phyloP scores from a whole-genome alignment of 1,140 invertebrate species.

The Pentalonia nigronervosa region DNA sequence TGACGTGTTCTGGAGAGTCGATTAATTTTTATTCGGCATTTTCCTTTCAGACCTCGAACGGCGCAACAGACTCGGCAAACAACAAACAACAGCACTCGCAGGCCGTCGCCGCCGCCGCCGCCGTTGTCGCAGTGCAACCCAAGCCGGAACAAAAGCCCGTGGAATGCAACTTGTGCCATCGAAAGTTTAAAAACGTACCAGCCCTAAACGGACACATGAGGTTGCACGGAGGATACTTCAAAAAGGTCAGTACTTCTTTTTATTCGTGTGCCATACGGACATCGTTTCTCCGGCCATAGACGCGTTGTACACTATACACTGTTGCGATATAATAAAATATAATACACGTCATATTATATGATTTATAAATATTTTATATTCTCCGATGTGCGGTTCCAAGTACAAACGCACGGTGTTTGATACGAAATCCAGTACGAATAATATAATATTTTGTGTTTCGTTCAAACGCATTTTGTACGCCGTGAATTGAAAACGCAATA shows the following conservation, averaged over 20 bases:
- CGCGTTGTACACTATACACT: neutral
- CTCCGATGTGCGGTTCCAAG: neutral
- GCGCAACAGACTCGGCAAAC: slow-evolving; percentile 3
- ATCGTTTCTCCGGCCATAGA: neutral
- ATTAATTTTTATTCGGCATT: neutral
- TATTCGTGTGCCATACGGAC: no score
- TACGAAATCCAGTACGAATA: neutral
- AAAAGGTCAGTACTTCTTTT: slow-evolving; percentile 74
- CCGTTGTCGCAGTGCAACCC: slow-evolving; percentile 78
- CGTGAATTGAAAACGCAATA: neutral
- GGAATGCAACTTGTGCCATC: slow-evolving; percentile 91
- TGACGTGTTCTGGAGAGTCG: neutral
- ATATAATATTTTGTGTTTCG: neutral
- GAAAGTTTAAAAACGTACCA: slow-evolving; percentile 95
- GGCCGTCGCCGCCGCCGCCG: slow-evolving; percentile 86
- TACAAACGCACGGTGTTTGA: neutral
- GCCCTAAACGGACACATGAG: slow-evolving; percentile 97
- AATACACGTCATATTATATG: no score
- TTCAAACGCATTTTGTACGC: neutral
- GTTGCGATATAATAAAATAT: no score
- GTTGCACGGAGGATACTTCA: slow-evolving; percentile 94
- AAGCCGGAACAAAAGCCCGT: slow-evolving; percentile 73
- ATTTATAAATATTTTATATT: neutral
- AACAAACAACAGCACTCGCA: slow-evolving; percentile 51
- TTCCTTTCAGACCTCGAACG: slow-evolving; percentile 27